A percentile compares a stretch with the other conserved stretches of the same genome.
These are phyloP conservation scores for Protosalanx chinensis DNA, from an alignment of 2,797 vertebrate genomes.

Conservation along the genomic window DNA sequence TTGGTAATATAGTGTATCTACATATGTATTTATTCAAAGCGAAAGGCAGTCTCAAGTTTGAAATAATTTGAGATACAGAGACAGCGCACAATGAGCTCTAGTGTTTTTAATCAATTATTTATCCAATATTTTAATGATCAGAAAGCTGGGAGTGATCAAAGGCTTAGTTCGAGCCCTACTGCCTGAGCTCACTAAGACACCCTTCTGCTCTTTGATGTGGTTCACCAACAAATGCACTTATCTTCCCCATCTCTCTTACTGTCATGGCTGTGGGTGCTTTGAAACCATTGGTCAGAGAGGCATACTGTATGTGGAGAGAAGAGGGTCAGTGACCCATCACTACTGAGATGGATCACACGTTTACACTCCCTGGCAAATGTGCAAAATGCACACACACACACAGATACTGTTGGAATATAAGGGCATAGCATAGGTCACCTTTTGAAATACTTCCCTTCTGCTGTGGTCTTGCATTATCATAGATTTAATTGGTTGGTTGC, in stretches of 20 bases:
- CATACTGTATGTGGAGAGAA: constrained; percentile 30
- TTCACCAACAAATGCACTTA: constrained; percentile 77
- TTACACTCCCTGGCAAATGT: constrained; percentile 37
- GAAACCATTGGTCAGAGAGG: constrained; percentile 60
- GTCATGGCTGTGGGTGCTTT: constrained; percentile 57
- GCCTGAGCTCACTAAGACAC: constrained; percentile 72
- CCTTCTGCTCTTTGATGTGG: constrained; percentile 75
- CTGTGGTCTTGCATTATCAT: constrained; percentile 58
- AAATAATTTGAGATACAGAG: constrained; percentile 67
- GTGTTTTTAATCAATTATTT: constrained; percentile 84
- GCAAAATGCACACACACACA: constrained; percentile 28
- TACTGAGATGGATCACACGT: constrained; percentile 21
- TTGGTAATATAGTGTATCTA: not conserved
- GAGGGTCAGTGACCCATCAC: constrained; percentile 59
- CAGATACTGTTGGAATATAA: constrained; percentile 28
- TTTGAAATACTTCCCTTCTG: constrained; percentile 35
- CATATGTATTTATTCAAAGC: constrained; percentile 46
- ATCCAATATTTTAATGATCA: constrained; percentile 84
- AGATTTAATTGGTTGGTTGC: constrained; percentile 73
- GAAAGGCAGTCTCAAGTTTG: constrained; percentile 48
- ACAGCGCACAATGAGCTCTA: constrained; percentile 73
- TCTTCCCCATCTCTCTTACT: constrained; percentile 65
- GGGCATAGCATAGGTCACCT: constrained; percentile 54
- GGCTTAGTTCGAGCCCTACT: constrained; percentile 66
- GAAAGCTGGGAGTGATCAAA: constrained; percentile 80